Conservation (phyloP, 1,140 invertebrate species). For the Helicoverpa armigera region DNA sequence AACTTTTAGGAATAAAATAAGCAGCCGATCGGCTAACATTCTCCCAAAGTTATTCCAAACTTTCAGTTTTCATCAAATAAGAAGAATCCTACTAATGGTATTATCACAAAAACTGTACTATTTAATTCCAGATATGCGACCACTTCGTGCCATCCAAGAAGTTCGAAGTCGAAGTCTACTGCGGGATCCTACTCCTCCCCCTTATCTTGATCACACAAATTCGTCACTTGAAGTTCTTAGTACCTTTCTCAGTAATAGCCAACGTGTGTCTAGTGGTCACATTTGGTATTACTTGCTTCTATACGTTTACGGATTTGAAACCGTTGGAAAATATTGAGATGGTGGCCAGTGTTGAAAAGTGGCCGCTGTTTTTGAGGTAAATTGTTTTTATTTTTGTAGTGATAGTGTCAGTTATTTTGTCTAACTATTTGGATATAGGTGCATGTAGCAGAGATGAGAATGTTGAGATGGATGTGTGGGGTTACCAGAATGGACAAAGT, state of each 20-base stretch:
- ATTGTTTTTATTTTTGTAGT: background rate
- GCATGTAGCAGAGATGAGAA: no score
- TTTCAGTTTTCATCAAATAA: no score
- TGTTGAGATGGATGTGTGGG: no score
- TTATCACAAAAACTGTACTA: background rate
- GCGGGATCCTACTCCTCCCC: conserved; percentile 87
- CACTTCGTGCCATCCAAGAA: conserved; percentile 69
- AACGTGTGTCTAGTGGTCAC: conserved; percentile 90
- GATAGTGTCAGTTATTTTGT: background rate
- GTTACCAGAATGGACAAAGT: no score
- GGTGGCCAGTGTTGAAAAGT: conserved; percentile 75
- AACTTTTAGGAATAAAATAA: no score
- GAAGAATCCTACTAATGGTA: background rate
- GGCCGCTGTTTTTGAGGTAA: conserved; percentile 89
- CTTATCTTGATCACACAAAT: conserved; percentile 89
- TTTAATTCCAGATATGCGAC: conserved; percentile 83
- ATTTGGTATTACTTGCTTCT: conserved; percentile 90
- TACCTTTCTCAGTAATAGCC: conserved; percentile 91
- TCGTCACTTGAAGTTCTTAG: conserved; percentile 90
- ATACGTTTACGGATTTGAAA: conserved; percentile 88
- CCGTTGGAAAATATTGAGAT: conserved; percentile 81
- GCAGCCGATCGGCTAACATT: no score
- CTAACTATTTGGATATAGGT: no score
- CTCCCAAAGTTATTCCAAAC: no score
- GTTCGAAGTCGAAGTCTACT: conserved; percentile 84